Evolutionary conservation across 1,140 invertebrate genomes (phyloP), one percentile per base, ranked within the genome.

Genomic region (Drosophila funebris): DNA sequence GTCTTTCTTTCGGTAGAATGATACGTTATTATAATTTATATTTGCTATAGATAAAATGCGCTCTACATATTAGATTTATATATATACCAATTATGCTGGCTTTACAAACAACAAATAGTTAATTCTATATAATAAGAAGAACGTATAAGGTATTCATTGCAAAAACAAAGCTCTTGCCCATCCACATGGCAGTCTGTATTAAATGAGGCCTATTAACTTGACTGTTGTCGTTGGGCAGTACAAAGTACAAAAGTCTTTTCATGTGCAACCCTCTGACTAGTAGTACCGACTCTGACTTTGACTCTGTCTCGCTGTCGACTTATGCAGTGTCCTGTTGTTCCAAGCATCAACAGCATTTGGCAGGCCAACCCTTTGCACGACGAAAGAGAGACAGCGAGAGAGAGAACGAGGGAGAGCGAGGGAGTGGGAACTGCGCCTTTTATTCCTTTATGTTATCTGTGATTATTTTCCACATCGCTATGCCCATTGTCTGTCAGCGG

Each of bases 391-490:
- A 11, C 1, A 43, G 46, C 13, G 36, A 4, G 29, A 4, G 39
- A 4, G 39, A n/a, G 11, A 20, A 13, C 1, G 24, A 29, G 9
- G 16, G 14, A 36, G 31, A 6, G 13, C 2, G 37, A n/a, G 27
- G 56, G 14, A 5, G 31, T 33, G 9, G 1, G 4, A n/a, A 20
- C 27, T 60, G 56, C 58, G 53, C 66, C 71, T 76, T 81, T 88
- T 73, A 76, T 88, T 56, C 83, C 73, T 78, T 85, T 85, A 85
- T 85, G 76, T 67, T 88, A 87, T 87, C 82, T 88, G 75, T 83
- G 83, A 89, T 88, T 88, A 89, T 89, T 88, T 88, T 88, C 83
- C 83, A 89, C 84, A 83, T 89, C 84, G 78, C 53, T 83, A 73
- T 83, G 79, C 50, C 82, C 79, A 79, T 88, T 88, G 83, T 85